Evolutionary conservation across 2,797 vertebrate species (phyloP), one percentile per base, ranked within the genome.

Genomic region (Ctenopoma multispine): DNA sequence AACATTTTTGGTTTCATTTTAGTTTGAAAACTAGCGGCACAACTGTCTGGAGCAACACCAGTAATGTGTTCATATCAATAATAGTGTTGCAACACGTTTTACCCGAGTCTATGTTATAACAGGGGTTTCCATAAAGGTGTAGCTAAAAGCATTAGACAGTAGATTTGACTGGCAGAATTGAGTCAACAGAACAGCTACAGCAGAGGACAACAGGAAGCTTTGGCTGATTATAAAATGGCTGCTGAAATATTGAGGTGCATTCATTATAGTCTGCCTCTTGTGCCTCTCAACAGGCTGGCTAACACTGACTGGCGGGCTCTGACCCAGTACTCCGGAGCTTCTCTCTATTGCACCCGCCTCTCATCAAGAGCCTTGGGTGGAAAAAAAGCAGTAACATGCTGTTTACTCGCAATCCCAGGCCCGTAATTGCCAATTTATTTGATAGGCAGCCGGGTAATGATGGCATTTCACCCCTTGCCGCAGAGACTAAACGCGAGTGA

Each of bases 371-470:
- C 83, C 87, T 83, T 82, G 83, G 90, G 85, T 90, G 82, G 71
- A 82, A 89, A 88, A 91, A 89, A 91, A 82, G 84, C 80, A 91
- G 95, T 95, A 97, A 96, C 95, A 92, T 95, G 95, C 95, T 97
- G 97, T 98, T 98, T 98, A 97, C 96, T 95, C 60, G 96, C 96
- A 97, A 96, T 96, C 96, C 93, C 92, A 94, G 95, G 95, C 94
- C 96, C 95, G 92, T 99, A 99, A 99, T 99, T 99, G 97, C 93
- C 97, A 99, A 99, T 99, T 99, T 99, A 99, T 98, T 97, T 98
- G 97, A 99, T 97, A 98, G 97, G 97, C 97, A 99, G 97, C 96
- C 94, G 96, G 95, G 95, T 98, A 99, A 99, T 97, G 97, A 98
- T 97, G 96, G 96, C 96, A 97, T 98, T 97, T 97, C 94, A 94